Evolutionary conservation across 2,797 vertebrate species (phyloP).

Genomic region (Phoxinus dragarum): DNA sequence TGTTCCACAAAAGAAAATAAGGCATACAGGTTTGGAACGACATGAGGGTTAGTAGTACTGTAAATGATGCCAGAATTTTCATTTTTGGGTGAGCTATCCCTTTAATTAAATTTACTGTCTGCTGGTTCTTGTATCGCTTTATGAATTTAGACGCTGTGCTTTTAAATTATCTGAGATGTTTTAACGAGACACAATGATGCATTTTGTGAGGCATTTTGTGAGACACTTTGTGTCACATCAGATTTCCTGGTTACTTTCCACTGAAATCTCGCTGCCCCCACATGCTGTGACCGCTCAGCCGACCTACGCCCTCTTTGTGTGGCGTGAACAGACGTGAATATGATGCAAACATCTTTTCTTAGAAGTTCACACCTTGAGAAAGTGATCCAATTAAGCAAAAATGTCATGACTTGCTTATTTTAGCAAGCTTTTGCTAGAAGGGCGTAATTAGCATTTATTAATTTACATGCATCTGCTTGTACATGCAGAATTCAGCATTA

Average conservation of each 20-base stretch:
- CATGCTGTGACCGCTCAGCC: not conserved
- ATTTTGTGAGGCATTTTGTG: not conserved
- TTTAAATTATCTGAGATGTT: not conserved
- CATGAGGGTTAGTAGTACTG: not conserved
- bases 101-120: not conserved
- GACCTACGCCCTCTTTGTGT: constrained; percentile 31
- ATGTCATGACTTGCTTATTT: constrained; percentile 26
- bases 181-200: not conserved
- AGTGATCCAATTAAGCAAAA: constrained; percentile 11
- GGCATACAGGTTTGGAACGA: not conserved
- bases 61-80: not conserved
- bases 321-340: not conserved
- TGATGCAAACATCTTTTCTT: not conserved
- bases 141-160: not conserved
- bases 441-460: not conserved
- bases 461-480: constrained; percentile 11
- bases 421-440: not conserved
- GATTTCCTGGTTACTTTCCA: constrained; percentile 15
- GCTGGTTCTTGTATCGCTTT: not conserved
- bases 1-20: not conserved
- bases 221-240: constrained; percentile 18
- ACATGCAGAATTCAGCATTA: constrained; percentile 15
- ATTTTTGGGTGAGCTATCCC: not conserved
- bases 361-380: constrained; percentile 19
- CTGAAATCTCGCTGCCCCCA: constrained; percentile 11